Percentiles rank a stretch among this genome's conserved stretches.
phyloP scores from a whole-genome alignment of 2,888 invertebrate genomes.

The Nyleta sp. region DNA sequence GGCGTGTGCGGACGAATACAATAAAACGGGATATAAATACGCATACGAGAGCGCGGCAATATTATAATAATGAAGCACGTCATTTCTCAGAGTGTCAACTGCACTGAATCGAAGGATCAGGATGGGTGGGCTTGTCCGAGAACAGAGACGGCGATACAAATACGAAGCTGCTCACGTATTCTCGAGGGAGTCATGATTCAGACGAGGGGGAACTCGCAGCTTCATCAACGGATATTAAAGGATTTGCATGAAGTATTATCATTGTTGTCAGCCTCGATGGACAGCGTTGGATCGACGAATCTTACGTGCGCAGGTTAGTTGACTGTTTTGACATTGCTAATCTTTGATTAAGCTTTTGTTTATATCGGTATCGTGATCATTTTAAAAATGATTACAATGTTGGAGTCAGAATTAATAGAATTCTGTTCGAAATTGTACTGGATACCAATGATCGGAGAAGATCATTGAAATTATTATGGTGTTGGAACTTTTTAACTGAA shows the following conservation, averaged over 20 bases:
- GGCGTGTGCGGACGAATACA: conserved; percentile 76
- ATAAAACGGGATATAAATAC: conserved; percentile 70
- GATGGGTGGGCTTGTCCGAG: conserved; percentile 74
- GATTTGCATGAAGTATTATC: conserved; percentile 82
- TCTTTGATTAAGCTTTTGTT: conserved; percentile 45
- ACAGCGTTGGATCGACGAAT: conserved; percentile 52
- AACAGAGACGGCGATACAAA: conserved; percentile 67
- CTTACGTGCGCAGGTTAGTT: conserved; percentile 41
- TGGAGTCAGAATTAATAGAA: no score
- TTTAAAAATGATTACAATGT: background rate
- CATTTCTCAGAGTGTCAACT: conserved; percentile 82
- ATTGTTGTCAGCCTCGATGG: conserved; percentile 74
- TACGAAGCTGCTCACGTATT: conserved; percentile 46
- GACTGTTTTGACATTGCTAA: conserved; percentile 24
- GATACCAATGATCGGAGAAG: no score
- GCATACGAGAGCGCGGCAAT: conserved; percentile 67
- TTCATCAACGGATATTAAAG: conserved; percentile 82
- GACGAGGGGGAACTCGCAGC: conserved; percentile 71
- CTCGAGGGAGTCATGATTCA: conserved; percentile 75
- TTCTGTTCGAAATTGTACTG: no score
- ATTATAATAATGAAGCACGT: conserved; percentile 79
- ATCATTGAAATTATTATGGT: no score
- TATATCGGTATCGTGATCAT: no score
- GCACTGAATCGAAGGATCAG: conserved; percentile 78
- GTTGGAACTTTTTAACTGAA: no score